Conservation (phyloP, 2,113 vertebrate species). For the Conger conger region DNA sequence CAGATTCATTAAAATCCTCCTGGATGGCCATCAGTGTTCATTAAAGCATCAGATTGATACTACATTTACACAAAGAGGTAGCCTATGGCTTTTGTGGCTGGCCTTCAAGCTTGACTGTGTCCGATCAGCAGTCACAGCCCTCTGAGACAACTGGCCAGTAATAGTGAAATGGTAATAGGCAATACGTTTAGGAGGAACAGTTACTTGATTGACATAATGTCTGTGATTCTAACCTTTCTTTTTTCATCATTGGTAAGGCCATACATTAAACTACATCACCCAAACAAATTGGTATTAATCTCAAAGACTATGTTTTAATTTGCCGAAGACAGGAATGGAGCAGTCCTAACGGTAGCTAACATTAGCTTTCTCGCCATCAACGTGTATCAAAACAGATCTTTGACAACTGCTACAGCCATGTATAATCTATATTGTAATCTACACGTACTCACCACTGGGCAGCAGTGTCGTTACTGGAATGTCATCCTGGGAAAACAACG, state of each 20-base stretch:
- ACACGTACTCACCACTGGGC: too few relatives aligned
- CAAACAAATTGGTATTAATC: background rate
- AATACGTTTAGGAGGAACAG: slow-evolving; percentile 11
- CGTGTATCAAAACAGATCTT: too few relatives aligned
- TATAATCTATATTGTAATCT: too few relatives aligned
- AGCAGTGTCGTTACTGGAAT: too few relatives aligned
- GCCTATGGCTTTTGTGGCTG: slow-evolving; percentile 17
- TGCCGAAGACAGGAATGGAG: too few relatives aligned
- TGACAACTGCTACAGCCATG: too few relatives aligned
- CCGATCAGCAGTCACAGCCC: slow-evolving; percentile 2
- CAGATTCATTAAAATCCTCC: slow-evolving; percentile 26
- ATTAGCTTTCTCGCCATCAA: too few relatives aligned
- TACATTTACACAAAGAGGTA: slow-evolving; percentile 31
- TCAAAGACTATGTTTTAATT: too few relatives aligned
- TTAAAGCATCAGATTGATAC: slow-evolving; percentile 25
- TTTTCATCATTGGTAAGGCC: background rate
- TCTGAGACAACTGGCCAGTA: background rate
- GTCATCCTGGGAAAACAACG: too few relatives aligned
- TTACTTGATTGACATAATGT: slow-evolving; percentile 1
- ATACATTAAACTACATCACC: background rate
- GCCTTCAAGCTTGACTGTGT: background rate
- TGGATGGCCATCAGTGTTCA: slow-evolving; percentile 25
- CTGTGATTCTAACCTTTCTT: background rate
- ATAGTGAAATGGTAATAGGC: slow-evolving; percentile 2
- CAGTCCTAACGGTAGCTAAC: too few relatives aligned